Percentiles rank a stretch among this genome's conserved stretches.
phyloP scores from a whole-genome alignment of 92 coral and sea anemone genomes.

The Epizoanthus fatuus region DNA sequence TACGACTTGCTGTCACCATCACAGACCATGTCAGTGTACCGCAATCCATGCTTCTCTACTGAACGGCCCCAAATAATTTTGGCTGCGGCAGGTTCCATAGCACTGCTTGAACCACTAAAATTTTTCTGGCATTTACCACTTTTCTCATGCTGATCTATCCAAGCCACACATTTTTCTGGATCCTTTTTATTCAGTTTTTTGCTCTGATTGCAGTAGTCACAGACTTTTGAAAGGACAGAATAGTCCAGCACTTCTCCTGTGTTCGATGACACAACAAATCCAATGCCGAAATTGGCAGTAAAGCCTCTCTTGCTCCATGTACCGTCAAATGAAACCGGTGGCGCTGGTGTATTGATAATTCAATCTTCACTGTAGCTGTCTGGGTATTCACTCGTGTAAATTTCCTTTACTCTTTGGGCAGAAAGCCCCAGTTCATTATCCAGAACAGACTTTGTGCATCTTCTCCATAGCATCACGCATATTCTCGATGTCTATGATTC shows the following conservation, averaged over 20 bases:
- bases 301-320: conserved; percentile 57
- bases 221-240: conserved; percentile 36
- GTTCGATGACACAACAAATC: conserved; percentile 47
- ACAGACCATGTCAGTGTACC: conserved; percentile 50
- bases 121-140: conserved; percentile 23
- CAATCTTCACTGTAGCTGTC: conserved; percentile 16
- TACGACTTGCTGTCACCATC: conserved; percentile 46
- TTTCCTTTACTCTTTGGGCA: conserved; percentile 19
- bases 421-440: conserved; percentile 20
- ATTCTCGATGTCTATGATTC: conserved; percentile 38
- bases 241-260: conserved; percentile 43
- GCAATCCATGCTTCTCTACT: conserved; percentile 25
- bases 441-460: conserved; percentile 35
- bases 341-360: conserved; percentile 17
- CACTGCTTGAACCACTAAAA: conserved; percentile 18
- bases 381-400: conserved; percentile 15
- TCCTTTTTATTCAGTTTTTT: conserved; percentile 15
- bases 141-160: conserved; percentile 16
- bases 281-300: conserved; percentile 55
- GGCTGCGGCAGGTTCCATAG: conserved; percentile 31
- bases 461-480: conserved; percentile 44
- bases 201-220: conserved; percentile 44
- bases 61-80: conserved; percentile 11
- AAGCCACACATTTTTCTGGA: conserved; percentile 4
- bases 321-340: conserved; percentile 58